Evolutionary conservation across 1,140 invertebrate species (phyloP).

Genomic region (Conus betulinus): DNA sequence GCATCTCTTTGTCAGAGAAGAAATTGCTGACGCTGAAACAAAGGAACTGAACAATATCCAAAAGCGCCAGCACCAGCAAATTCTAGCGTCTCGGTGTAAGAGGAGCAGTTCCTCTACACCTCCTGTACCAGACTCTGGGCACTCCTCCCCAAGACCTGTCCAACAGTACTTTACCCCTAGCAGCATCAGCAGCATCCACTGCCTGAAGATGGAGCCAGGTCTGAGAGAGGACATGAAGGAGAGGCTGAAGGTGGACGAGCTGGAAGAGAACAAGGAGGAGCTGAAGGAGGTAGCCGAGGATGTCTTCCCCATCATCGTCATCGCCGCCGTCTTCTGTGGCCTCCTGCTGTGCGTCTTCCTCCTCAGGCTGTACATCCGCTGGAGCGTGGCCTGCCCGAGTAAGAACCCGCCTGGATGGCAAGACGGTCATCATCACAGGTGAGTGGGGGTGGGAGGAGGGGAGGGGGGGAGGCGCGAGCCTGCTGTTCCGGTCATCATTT

Average conservation of each 20-base stretch:
- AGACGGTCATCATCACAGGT: constrained; percentile 71
- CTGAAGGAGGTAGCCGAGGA: constrained; percentile 51
- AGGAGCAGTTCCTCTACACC: too few relatives aligned
- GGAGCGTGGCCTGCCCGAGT: constrained; percentile 56
- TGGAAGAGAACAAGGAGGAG: constrained; percentile 55
- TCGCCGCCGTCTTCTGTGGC: constrained; percentile 52
- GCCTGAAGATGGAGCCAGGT: neutral
- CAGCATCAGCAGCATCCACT: too few relatives aligned
- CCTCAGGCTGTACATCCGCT: constrained; percentile 61
- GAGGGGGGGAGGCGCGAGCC: too few relatives aligned
- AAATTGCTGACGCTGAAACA: too few relatives aligned
- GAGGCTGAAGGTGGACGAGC: constrained; percentile 49
- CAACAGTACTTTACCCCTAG: too few relatives aligned
- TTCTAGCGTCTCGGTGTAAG: too few relatives aligned
- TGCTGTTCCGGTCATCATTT: too few relatives aligned
- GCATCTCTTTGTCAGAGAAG: too few relatives aligned
- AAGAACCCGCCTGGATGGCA: constrained; percentile 63
- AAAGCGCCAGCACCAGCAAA: too few relatives aligned
- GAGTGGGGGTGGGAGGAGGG: neutral
- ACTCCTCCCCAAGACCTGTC: too few relatives aligned
- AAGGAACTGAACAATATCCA: too few relatives aligned
- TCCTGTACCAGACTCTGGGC: too few relatives aligned
- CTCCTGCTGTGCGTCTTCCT: constrained; percentile 59
- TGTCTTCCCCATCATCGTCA: constrained; percentile 48
- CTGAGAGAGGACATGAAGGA: constrained; percentile 37